Base-by-base conservation (phyloP, 1,140 invertebrate species). In the Pinna nobilis region DNA sequence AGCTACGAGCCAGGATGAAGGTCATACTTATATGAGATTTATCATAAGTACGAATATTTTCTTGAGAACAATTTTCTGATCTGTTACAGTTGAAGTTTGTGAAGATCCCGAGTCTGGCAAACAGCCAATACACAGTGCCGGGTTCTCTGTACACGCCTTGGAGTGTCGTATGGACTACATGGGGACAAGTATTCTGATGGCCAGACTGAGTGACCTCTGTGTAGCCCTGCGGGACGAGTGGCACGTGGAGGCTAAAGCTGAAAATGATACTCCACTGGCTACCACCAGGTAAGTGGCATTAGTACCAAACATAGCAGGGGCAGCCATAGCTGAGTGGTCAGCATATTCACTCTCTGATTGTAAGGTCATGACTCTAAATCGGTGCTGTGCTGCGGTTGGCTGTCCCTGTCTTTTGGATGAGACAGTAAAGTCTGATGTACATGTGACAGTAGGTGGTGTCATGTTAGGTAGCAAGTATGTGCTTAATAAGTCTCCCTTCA, bases 91-190 rank as follows among this genome's bases (percentile, higher is more conserved):
- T 81, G 93, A 95, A 82, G 95, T 97, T 60, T 92, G 93, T 75
- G 96, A 98, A 90, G 96, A 98, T 84, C 93, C 95, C 5, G 78
- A 80, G 23, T 67, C 82, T 23, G 95, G 94, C 37, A 92, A 93
- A 74, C 95, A 96, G 88, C 97, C 96, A 1, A 94, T 96, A 82
- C 97, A 98, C 89, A 94, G 93, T 53, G 90, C 96, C 39, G 94
- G 95, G n/a, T 86, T 97, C 53, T 94, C 94, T 84, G 91, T 98
- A 51, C 93, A 93, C 82, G 95, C 96, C 1, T 87, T 98, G 7
- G 96, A 98, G 87, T 91, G 96, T 69, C 91, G 96, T 23, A 88
- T 98, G 28, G 97, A 99, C 90, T 99, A 98, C 88, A 98, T 98
- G 97, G 97, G 96, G 63, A 95, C 95, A 7, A 91, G 90, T 79